phyloP scores from a whole-genome alignment of 2,888 invertebrate genomes.

The Diarsia mendica region DNA sequence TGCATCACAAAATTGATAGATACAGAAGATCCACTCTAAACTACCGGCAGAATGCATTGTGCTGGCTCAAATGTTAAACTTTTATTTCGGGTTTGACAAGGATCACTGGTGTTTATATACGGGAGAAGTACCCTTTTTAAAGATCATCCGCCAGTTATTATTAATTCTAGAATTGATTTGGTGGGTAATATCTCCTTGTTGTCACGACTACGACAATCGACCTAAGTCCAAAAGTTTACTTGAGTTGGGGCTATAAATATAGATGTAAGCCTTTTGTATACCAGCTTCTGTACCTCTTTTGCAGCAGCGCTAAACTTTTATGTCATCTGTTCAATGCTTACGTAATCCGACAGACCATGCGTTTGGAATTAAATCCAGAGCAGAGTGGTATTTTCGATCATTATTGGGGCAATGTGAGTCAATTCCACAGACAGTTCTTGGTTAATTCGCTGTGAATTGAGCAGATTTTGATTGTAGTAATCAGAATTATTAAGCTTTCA shows the following conservation, averaged over 20 bases:
- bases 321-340: constrained; percentile 49
- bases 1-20: neutral
- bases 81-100: neutral
- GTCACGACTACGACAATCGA: too few species aligned
- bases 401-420: constrained; percentile 45
- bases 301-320: constrained; percentile 47
- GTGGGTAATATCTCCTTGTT: too few species aligned
- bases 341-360: constrained; percentile 43
- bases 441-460: constrained; percentile 30
- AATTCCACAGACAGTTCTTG: constrained; percentile 44
- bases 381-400: constrained; percentile 48
- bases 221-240: too few species aligned
- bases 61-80: neutral
- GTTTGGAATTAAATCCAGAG: constrained; percentile 65
- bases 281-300: neutral
- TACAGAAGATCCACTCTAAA: neutral
- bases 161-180: too few species aligned
- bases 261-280: constrained; percentile 22
- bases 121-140: too few species aligned
- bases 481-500: neutral
- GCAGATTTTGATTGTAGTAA: constrained; percentile 19
- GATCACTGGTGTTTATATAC: too few species aligned
- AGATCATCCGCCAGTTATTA: too few species aligned
- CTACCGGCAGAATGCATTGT: neutral
- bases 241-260: too few species aligned